These are phyloP conservation scores for Patella pellucida DNA, from an alignment of 2,888 invertebrate genomes.

Conservation along the genomic window DNA sequence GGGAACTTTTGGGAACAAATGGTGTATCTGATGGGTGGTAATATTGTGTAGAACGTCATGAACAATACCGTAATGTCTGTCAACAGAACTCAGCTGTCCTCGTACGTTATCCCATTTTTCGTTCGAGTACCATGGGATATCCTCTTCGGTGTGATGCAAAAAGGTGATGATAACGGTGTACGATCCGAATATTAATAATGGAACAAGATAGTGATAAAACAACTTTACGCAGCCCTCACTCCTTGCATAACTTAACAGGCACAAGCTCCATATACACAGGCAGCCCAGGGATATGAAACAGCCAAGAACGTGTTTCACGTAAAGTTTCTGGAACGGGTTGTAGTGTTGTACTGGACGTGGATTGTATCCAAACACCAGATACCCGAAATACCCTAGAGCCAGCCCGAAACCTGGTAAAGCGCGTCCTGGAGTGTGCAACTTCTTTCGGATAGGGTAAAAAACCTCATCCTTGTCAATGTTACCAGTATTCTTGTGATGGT, in stretches of 20 bases:
- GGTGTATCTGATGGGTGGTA: conserved; percentile 64
- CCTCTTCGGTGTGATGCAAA: conserved; percentile 61
- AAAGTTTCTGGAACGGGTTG: conserved; percentile 49
- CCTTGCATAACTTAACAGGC: conserved; percentile 40
- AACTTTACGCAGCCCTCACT: conserved; percentile 41
- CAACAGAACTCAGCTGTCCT: conserved; percentile 61
- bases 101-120: conserved; percentile 59
- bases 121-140: conserved; percentile 61
- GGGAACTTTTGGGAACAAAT: conserved; percentile 61
- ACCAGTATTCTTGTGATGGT: conserved; percentile 62
- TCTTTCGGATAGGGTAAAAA: conserved; percentile 57
- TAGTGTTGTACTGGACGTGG: conserved; percentile 56
- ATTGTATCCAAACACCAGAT: conserved; percentile 56
- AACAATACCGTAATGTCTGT: conserved; percentile 61
- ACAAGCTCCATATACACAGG: conserved; percentile 37
- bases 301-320: conserved; percentile 44
- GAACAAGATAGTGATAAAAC: conserved; percentile 54
- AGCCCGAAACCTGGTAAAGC: conserved; percentile 41
- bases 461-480: conserved; percentile 65
- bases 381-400: conserved; percentile 58
- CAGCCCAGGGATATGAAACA: conserved; percentile 42
- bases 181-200: conserved; percentile 58
- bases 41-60: conserved; percentile 61
- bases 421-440: conserved; percentile 29
- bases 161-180: conserved; percentile 63